Conservation (phyloP, 2,113 vertebrate species). For the Trogon melanurus region DNA sequence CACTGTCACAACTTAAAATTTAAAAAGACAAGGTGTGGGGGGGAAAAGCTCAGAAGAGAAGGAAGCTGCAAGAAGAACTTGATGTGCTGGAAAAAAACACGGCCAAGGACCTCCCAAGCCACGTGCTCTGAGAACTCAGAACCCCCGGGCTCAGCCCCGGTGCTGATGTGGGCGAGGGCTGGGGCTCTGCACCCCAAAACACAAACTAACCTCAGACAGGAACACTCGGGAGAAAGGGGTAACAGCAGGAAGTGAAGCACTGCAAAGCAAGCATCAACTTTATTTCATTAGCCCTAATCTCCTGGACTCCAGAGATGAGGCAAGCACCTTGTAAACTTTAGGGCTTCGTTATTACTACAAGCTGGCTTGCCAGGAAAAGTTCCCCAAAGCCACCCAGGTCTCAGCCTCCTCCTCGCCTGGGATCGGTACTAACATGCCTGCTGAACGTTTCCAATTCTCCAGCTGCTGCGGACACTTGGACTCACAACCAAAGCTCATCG, state of each 20-base stretch:
- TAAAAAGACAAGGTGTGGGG: accelerated
- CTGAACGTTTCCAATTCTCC: not conserved
- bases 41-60: not conserved
- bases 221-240: not conserved
- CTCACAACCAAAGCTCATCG: not conserved
- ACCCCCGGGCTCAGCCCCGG: not conserved
- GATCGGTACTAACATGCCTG: accelerated
- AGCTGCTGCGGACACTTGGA: not conserved
- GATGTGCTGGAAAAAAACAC: not conserved
- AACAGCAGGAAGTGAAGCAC: not conserved
- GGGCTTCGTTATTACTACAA: not conserved
- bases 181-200: not conserved
- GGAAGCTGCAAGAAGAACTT: not conserved
- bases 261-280: not conserved
- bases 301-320: not conserved
- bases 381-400: not conserved
- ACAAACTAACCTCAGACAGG: not conserved
- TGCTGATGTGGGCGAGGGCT: not conserved
- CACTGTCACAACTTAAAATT: not conserved
- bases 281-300: not conserved
- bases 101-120: accelerated
- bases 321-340: not conserved
- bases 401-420: not conserved
- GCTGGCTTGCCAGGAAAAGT: not conserved
- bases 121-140: not conserved